A percentile compares a stretch with the other conserved stretches of the same genome.
Conservation (phyloP, 2,888 invertebrate genomes). For the Onthophagus sagittarius region DNA sequence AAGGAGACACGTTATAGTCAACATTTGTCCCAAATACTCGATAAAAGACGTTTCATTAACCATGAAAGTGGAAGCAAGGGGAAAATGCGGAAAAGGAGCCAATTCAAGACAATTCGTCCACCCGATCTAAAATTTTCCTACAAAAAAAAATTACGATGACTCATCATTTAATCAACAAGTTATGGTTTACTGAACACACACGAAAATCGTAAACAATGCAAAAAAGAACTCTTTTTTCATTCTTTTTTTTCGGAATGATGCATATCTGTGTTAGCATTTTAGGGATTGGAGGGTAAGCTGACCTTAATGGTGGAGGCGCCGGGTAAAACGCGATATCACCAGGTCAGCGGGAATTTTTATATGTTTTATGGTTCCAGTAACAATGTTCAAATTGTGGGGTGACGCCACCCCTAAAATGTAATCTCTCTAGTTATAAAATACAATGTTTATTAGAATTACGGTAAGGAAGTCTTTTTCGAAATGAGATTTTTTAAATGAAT, state of each 20-base stretch:
- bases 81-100: too few relatives aligned
- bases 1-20: neutral
- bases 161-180: neutral
- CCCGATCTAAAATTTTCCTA: too few relatives aligned
- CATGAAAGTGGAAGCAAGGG: neutral
- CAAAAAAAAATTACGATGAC: neutral
- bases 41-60: neutral
- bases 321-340: neutral
- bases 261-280: neutral
- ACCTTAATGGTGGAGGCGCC: neutral
- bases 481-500: neutral
- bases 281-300: neutral
- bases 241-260: neutral
- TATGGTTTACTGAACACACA: neutral
- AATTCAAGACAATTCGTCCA: too few relatives aligned
- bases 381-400: neutral
- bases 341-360: neutral
- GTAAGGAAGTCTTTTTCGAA: neutral
- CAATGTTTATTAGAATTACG: neutral
- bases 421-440: conserved; percentile 20
- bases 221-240: neutral
- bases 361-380: neutral
- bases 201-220: neutral
- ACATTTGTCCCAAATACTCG: neutral
- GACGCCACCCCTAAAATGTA: too few relatives aligned